Conservation (phyloP, 2,888 invertebrate species). For the Phengaris alcon region DNA sequence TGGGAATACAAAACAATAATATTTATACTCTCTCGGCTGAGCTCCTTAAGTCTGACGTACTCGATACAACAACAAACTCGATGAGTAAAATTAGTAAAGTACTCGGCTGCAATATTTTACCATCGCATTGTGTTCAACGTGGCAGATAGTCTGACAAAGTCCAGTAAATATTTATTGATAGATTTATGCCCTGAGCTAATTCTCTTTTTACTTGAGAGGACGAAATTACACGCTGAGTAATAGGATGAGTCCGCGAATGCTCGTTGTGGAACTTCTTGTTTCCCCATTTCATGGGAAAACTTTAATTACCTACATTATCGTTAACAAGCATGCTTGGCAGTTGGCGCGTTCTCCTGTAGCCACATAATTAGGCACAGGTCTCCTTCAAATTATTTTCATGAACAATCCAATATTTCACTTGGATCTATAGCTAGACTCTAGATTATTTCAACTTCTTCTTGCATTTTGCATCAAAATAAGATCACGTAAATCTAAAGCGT, state of each 20-base stretch:
- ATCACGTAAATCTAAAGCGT: slow-evolving; percentile 22
- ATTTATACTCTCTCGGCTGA: slow-evolving; percentile 32
- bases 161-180: slow-evolving; percentile 71
- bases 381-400: not conserved
- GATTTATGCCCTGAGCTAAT: slow-evolving; percentile 61
- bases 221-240: slow-evolving; percentile 73
- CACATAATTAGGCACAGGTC: not conserved
- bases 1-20: slow-evolving; percentile 32
- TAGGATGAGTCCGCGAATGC: slow-evolving; percentile 54
- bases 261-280: slow-evolving; percentile 57
- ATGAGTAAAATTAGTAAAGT: slow-evolving; percentile 48
- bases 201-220: slow-evolving; percentile 50
- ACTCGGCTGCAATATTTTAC: slow-evolving; percentile 57
- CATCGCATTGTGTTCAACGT: slow-evolving; percentile 63
- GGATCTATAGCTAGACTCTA: not conserved
- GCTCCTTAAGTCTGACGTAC: slow-evolving; percentile 34
- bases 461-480: slow-evolving; percentile 16
- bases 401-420: not conserved
- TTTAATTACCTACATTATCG: not conserved
- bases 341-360: not conserved
- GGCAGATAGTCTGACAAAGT: slow-evolving; percentile 64
- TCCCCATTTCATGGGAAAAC: slow-evolving; percentile 43
- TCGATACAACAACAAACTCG: slow-evolving; percentile 41
- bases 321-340: not conserved
- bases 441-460: slow-evolving; percentile 8